Conservation (phyloP, 2,888 invertebrate genomes). For the Anthophora plumipes region DNA sequence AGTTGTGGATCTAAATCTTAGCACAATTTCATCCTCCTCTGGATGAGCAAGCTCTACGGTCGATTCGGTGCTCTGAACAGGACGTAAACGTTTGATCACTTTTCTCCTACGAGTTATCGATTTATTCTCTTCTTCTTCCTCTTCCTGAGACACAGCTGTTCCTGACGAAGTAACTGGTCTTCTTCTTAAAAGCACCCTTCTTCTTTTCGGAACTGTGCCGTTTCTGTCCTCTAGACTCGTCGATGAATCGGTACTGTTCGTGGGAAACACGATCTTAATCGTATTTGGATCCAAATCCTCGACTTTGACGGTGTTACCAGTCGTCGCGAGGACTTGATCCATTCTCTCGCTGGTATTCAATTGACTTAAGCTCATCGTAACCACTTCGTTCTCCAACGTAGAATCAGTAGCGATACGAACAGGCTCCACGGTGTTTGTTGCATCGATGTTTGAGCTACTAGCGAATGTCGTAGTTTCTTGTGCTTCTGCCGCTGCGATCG, state of each 20-base stretch:
- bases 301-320: not conserved
- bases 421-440: constrained; percentile 20
- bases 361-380: constrained; percentile 3
- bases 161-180: constrained; percentile 63
- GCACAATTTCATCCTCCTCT: constrained; percentile 14
- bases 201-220: constrained; percentile 48
- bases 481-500: not conserved
- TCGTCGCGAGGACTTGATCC: not conserved
- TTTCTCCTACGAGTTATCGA: constrained; percentile 71
- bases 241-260: not conserved
- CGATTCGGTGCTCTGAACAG: constrained; percentile 31
- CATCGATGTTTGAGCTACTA: constrained; percentile 21
- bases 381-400: constrained; percentile 21
- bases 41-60: constrained; percentile 1
- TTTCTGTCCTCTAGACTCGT: not conserved
- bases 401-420: constrained; percentile 18
- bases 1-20: constrained; percentile 1
- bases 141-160: constrained; percentile 28
- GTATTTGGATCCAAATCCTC: constrained; percentile 19
- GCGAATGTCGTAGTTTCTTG: not conserved
- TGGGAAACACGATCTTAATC: constrained; percentile 31
- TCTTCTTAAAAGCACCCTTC: constrained; percentile 73
- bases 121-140: constrained; percentile 37
- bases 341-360: not conserved
- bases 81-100: constrained; percentile 76